phyloP scores from a whole-genome alignment of 2,113 vertebrate species.

The Pedionomus torquatus region DNA sequence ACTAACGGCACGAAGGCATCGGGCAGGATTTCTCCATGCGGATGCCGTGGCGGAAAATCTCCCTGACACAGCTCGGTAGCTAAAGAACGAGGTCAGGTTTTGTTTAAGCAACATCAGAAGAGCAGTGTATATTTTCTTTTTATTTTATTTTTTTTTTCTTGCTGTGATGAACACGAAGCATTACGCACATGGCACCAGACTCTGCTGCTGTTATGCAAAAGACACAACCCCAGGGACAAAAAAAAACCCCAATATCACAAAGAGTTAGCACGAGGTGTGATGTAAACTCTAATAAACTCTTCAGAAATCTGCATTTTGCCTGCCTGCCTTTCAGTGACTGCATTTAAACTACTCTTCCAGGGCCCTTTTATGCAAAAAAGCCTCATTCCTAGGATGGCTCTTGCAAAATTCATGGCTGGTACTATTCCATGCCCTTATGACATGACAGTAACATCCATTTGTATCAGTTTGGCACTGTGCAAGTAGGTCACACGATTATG shows the following conservation, averaged over 20 bases:
- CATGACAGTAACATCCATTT: conserved; percentile 32
- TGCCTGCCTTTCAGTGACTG: background rate
- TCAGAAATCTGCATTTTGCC: background rate
- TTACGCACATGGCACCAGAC: background rate
- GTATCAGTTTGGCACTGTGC: conserved; percentile 13
- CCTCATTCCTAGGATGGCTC: background rate
- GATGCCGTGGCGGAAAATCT: background rate
- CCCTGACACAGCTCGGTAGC: background rate
- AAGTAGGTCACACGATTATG: conserved; percentile 5
- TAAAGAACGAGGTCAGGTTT: background rate
- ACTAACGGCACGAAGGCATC: background rate
- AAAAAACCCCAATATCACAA: background rate
- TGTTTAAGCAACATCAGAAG: background rate
- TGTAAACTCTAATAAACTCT: background rate
- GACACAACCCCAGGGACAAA: background rate
- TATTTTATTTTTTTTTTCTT: background rate
- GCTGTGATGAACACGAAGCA: background rate
- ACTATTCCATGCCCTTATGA: conserved; percentile 7
- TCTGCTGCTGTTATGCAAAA: background rate
- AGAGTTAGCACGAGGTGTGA: fast-evolving
- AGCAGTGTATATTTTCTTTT: fast-evolving
- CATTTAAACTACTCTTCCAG: background rate
- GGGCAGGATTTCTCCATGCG: background rate
- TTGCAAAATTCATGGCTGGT: conserved; percentile 62
- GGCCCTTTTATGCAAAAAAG: conserved; percentile 17